Conservation (phyloP, 1,140 invertebrate species). For the Agrilus planipennis region DNA sequence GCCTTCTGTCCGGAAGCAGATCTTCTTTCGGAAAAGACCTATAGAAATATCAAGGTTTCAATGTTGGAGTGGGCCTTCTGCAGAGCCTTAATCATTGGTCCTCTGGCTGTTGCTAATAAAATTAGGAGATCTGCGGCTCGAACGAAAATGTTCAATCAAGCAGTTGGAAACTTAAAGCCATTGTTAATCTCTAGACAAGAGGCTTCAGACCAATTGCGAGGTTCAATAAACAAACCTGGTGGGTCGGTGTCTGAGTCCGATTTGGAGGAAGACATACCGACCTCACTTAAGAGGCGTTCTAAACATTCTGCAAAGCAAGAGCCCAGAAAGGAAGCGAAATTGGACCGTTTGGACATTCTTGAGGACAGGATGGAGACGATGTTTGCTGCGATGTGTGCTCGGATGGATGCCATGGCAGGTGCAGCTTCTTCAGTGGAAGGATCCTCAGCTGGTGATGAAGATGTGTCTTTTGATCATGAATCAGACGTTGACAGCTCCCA, state of each 20-base stretch:
- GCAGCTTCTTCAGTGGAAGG: background rate
- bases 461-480: background rate
- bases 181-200: background rate
- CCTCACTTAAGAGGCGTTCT: too few relatives aligned
- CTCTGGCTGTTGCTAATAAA: background rate
- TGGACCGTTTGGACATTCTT: background rate
- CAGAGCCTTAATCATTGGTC: background rate
- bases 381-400: background rate
- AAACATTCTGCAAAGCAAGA: background rate
- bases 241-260: too few relatives aligned
- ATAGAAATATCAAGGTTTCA: background rate
- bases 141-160: background rate
- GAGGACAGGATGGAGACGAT: background rate
- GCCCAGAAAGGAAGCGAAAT: background rate
- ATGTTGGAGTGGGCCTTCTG: constrained; percentile 2
- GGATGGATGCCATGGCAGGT: background rate
- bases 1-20: background rate
- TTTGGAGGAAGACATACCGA: too few relatives aligned
- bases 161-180: background rate
- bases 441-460: background rate
- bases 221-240: too few relatives aligned
- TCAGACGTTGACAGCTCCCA: background rate
- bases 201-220: background rate
- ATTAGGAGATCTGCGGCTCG: constrained; percentile 1
- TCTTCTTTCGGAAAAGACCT: background rate